phyloP scores from a whole-genome alignment of 2,888 invertebrate species.

The Macroteleia sp. region DNA sequence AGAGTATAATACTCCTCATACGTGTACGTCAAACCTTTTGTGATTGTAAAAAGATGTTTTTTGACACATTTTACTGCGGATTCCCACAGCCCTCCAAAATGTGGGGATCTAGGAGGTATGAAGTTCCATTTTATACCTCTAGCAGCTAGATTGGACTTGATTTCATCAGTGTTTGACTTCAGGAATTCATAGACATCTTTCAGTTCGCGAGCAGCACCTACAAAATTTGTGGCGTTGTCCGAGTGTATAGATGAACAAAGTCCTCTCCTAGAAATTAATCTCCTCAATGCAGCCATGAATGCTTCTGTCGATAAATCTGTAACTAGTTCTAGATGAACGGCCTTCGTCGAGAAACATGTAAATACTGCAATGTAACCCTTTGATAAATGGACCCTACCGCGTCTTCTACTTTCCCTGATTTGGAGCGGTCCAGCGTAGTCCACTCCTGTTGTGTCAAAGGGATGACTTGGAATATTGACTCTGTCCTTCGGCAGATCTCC shows the following conservation, averaged over 20 bases:
- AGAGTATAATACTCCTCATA: conserved; percentile 67
- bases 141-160: not conserved
- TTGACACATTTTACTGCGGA: conserved; percentile 69
- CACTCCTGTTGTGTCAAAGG: no score
- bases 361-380: conserved; percentile 43
- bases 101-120: conserved; percentile 12
- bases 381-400: no score
- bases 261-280: conserved; percentile 50
- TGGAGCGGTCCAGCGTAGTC: no score
- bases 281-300: conserved; percentile 39
- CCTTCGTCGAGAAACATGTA: conserved; percentile 62
- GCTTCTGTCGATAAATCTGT: conserved; percentile 41
- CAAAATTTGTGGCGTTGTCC: conserved; percentile 45
- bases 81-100: conserved; percentile 64
- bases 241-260: conserved; percentile 33
- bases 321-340: conserved; percentile 53
- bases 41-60: conserved; percentile 53
- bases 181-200: not conserved
- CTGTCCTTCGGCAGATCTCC: no score
- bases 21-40: conserved; percentile 24
- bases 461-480: no score
- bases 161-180: not conserved
- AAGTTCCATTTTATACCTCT: not conserved
- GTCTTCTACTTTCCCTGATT: no score
- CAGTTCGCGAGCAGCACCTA: not conserved